Percentiles rank a stretch among this genome's conserved stretches.
Conservation (phyloP, 2,888 invertebrate species). For the Tineola bisselliella region DNA sequence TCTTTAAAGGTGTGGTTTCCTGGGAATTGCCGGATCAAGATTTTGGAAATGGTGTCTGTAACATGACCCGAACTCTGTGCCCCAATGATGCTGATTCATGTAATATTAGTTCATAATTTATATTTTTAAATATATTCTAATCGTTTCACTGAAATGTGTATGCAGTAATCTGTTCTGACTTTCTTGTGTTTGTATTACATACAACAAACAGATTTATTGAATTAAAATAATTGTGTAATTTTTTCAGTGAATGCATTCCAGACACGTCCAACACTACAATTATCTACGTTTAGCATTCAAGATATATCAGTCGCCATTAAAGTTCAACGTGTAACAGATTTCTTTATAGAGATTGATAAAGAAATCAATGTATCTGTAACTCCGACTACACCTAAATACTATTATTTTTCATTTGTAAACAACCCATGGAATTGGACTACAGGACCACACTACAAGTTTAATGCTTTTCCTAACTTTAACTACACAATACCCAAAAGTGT, state of each 20-base stretch:
- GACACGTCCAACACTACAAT: conserved; percentile 67
- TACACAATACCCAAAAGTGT: conserved; percentile 48
- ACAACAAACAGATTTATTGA: too few species aligned
- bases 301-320: conserved; percentile 65
- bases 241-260: conserved; percentile 16
- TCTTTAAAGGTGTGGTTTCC: conserved; percentile 69
- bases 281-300: conserved; percentile 68
- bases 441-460: too few species aligned
- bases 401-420: conserved; percentile 66
- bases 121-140: neutral
- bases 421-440: conserved; percentile 56
- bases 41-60: conserved; percentile 42
- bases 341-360: conserved; percentile 59
- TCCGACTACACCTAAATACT: conserved; percentile 58
- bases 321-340: conserved; percentile 66
- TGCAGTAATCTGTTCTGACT: too few species aligned
- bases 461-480: neutral
- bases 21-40: conserved; percentile 80
- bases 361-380: conserved; percentile 45
- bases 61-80: conserved; percentile 70
- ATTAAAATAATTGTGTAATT: too few species aligned
- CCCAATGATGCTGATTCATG: conserved; percentile 64
- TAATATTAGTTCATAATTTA: conserved; percentile 16
- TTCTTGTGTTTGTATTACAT: too few species aligned
- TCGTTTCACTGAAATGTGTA: neutral